Evolutionary conservation across 2,113 vertebrate genomes (phyloP), one percentile per base, ranked within the genome.

Genomic region (Zosterops pallidus): DNA sequence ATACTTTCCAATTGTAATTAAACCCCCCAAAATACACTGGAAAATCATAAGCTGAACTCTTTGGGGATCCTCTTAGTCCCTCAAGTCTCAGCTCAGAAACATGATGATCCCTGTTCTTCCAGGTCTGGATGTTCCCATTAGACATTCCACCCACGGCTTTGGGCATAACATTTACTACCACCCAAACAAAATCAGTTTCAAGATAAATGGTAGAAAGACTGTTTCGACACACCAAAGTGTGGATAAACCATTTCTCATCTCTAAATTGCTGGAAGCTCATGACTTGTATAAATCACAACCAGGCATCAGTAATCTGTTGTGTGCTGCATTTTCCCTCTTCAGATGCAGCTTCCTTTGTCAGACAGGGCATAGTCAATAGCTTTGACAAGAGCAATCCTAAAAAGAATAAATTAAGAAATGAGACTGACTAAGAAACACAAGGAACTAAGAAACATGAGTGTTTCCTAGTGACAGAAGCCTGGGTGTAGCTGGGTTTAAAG

Each of bases 221-320:
- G 67, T 85, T 91, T 92, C 50, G 76, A 89, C 86, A 96, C 77
- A 85, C 65, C 84, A 46, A 95, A 88, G 88, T 91, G 94, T 96
- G 85, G 90, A 89, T 92, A 95, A 95, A 92, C 69, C 86, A 69
- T 94, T 94, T 95, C 83, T 95, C 85, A 86, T 86, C 86, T 92
- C 79, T 86, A 94, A 96, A 95, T 92, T 88, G 56, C 78, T 96
- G 86, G 79, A 81, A 92, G 69, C 52, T 92, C 83, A 20, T 23
- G 64, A 70, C 65, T 74, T 93, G 56, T 85, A 94, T 96, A 93
- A 90, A 94, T 95, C 76, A 49, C 83, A 95, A 83, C 44, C 60
- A 77, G 78, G 85, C 87, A 93, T 67, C 79, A 31, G 65, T 63
- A 81, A 90, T 91, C 85, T 52, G 52, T 49, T 90, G 88, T 60